phyloP scores from a whole-genome alignment of 2,113 vertebrate genomes.

The Antigone vipio region DNA sequence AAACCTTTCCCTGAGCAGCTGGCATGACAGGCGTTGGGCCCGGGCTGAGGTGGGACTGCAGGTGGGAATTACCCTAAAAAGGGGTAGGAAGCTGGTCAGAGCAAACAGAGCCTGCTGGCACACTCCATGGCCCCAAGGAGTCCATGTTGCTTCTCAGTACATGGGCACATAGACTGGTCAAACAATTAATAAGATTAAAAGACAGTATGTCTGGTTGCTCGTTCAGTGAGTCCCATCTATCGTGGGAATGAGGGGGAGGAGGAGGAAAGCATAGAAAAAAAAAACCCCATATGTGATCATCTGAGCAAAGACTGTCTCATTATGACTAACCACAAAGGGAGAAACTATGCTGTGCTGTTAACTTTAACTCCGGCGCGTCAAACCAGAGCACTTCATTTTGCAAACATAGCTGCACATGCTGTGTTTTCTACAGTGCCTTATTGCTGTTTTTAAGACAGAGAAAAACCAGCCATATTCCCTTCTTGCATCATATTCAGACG shows the following conservation, averaged over 20 bases:
- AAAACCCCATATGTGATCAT: background rate
- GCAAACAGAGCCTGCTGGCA: background rate
- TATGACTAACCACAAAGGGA: background rate
- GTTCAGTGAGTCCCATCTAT: background rate
- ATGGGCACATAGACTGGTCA: background rate
- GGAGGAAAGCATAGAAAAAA: background rate
- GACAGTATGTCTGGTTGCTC: background rate
- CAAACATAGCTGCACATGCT: background rate
- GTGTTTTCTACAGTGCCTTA: background rate
- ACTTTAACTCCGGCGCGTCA: background rate
- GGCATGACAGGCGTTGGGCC: accelerated
- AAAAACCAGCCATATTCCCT: background rate
- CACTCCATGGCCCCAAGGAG: accelerated
- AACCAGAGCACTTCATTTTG: background rate
- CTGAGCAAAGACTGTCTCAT: background rate
- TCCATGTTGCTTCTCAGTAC: background rate
- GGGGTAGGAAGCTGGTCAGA: background rate
- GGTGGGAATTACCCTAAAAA: background rate
- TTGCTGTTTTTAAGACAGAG: background rate
- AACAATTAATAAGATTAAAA: background rate
- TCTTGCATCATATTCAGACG: background rate
- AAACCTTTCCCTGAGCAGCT: background rate
- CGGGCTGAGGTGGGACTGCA: background rate
- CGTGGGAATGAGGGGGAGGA: background rate
- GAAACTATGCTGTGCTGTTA: background rate